phyloP scores from a whole-genome alignment of 1,140 invertebrate species.

The Metaphire vulgaris region DNA sequence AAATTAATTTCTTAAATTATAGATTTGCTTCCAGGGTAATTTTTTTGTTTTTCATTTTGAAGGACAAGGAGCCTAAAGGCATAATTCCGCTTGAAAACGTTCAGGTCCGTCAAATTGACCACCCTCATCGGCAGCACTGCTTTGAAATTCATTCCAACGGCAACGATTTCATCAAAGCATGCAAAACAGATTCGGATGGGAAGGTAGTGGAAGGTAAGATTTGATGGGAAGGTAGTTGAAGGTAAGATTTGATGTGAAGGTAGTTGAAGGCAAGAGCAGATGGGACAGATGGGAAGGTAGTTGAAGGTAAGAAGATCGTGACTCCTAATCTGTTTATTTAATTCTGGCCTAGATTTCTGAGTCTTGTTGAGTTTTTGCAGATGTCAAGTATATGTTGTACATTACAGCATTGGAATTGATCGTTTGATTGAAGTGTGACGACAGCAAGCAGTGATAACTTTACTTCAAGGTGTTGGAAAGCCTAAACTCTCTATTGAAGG shows the following conservation, averaged over 20 bases:
- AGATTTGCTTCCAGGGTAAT: no score
- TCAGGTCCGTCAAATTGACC: constrained; percentile 68
- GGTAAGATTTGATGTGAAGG: background rate
- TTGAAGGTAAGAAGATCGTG: background rate
- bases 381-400: no score
- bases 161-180: constrained; percentile 80
- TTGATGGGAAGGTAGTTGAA: background rate
- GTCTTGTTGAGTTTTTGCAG: background rate
- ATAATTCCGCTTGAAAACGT: constrained; percentile 89
- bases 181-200: constrained; percentile 96
- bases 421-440: no score
- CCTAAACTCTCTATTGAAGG: background rate
- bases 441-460: no score
- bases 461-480: no score
- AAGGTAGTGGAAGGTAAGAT: constrained; percentile 68
- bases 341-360: background rate
- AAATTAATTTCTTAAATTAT: no score
- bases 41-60: no score
- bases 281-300: background rate
- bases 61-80: constrained; percentile 93
- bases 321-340: background rate
- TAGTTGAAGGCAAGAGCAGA: background rate
- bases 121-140: constrained; percentile 84
- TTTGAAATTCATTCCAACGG: constrained; percentile 88
- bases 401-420: no score